Evolutionary conservation across 1,140 invertebrate genomes (phyloP).

Genomic region (Monochamus saltuarius): DNA sequence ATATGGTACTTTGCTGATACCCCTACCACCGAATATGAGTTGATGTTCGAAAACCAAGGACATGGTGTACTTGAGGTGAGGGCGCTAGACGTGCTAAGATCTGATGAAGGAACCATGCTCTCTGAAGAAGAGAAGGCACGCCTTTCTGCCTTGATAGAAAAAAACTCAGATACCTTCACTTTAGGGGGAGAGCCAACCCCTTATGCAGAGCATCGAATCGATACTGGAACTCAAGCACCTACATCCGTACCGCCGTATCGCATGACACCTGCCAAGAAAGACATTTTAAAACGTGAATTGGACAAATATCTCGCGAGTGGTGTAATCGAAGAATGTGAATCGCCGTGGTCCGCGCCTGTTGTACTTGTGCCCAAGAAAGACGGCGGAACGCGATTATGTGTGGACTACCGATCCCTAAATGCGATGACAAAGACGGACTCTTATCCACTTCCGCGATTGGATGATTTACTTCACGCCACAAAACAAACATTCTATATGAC

Average conservation of each 20-base stretch:
- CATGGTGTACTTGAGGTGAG: too few relatives aligned
- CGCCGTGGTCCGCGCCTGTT: slow-evolving; percentile 54
- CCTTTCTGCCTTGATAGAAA: not conserved
- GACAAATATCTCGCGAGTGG: slow-evolving; percentile 48
- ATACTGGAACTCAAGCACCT: slow-evolving; percentile 13
- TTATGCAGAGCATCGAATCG: slow-evolving; percentile 29
- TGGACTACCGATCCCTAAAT: slow-evolving; percentile 54
- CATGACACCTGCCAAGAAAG: slow-evolving; percentile 23
- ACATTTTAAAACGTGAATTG: slow-evolving; percentile 15
- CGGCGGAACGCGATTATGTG: slow-evolving; percentile 46
- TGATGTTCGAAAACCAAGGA: not conserved
- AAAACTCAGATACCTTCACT: slow-evolving; percentile 13
- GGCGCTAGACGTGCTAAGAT: too few relatives aligned
- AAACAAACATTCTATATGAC: slow-evolving; percentile 25
- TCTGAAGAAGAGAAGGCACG: not conserved
- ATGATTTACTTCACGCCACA: slow-evolving; percentile 41
- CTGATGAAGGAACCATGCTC: not conserved
- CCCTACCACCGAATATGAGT: too few relatives aligned
- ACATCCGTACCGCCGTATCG: slow-evolving; percentile 32
- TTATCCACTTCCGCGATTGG: slow-evolving; percentile 57
- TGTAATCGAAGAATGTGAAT: slow-evolving; percentile 49
- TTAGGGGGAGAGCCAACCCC: slow-evolving; percentile 15
- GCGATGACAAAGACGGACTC: slow-evolving; percentile 42
- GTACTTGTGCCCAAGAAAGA: slow-evolving; percentile 56
- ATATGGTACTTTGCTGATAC: not conserved